Evolutionary conservation across 2,797 vertebrate species (phyloP).

Genomic region (Otolemur crassicaudatus): DNA sequence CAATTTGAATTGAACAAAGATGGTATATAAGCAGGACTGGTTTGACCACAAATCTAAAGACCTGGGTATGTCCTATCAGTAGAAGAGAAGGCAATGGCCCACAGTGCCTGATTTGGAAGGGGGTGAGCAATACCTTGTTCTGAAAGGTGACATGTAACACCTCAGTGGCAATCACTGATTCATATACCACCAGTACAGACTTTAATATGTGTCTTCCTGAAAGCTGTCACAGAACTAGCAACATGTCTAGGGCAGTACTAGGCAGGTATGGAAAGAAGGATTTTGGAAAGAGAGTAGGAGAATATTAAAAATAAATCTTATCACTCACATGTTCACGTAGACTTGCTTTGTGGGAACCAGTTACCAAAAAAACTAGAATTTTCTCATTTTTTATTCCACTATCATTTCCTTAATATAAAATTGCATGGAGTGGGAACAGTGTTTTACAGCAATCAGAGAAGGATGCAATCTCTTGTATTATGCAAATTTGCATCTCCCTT

Average conservation of each 20-base stretch:
- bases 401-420: background rate
- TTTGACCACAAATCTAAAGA: background rate
- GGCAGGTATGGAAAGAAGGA: background rate
- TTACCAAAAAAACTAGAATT: background rate
- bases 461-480: background rate
- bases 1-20: background rate
- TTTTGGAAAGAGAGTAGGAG: background rate
- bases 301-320: background rate
- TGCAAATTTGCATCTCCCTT: fast-evolving
- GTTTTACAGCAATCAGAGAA: background rate
- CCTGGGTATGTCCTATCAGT: background rate
- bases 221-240: background rate
- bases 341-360: background rate
- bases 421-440: background rate
- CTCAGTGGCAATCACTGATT: background rate
- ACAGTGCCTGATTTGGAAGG: background rate
- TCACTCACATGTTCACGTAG: background rate
- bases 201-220: background rate
- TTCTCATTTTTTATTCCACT: background rate
- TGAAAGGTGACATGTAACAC: background rate
- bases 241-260: background rate
- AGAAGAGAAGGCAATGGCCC: background rate
- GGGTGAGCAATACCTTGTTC: fast-evolving
- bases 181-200: background rate
- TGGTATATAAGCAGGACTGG: background rate